phyloP scores from a whole-genome alignment of 2,888 invertebrate genomes.

The Habroteleia sp. region DNA sequence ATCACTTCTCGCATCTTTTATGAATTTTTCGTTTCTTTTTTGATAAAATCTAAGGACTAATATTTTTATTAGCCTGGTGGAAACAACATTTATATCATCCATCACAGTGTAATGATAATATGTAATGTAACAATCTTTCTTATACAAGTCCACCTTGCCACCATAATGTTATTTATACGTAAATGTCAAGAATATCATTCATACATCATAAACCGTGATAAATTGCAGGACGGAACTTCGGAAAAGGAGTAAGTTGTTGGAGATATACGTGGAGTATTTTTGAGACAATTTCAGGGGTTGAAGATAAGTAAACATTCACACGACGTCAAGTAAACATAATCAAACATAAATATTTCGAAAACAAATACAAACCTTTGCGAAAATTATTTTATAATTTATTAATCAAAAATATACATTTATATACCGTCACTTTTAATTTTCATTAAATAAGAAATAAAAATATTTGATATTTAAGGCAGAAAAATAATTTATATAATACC shows the following conservation, averaged over 20 bases:
- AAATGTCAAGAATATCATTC: slow-evolving; percentile 54
- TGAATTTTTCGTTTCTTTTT: too few species aligned
- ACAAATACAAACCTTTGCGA: too few species aligned
- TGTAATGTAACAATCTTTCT: slow-evolving; percentile 38
- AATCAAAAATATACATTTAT: too few species aligned
- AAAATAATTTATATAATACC: too few species aligned
- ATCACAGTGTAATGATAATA: slow-evolving; percentile 23
- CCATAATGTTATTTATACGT: slow-evolving; percentile 44
- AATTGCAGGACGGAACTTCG: slow-evolving; percentile 24
- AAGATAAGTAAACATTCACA: slow-evolving; percentile 3
- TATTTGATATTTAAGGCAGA: too few species aligned
- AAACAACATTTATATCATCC: slow-evolving; percentile 11
- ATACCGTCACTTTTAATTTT: too few species aligned
- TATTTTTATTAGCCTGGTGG: background rate
- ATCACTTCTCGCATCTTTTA: too few species aligned
- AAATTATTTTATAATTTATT: too few species aligned
- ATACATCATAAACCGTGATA: slow-evolving; percentile 41
- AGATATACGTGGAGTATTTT: background rate
- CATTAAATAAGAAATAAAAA: too few species aligned
- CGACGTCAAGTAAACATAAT: too few species aligned
- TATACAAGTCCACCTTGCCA: slow-evolving; percentile 24
- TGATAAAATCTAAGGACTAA: slow-evolving; percentile 2
- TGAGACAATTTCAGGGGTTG: slow-evolving; percentile 4
- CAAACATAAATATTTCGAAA: too few species aligned
- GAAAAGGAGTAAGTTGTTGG: slow-evolving; percentile 27